Evolutionary conservation across 2,113 vertebrate genomes (phyloP).

Genomic region (Psilopogon haemacephalus): DNA sequence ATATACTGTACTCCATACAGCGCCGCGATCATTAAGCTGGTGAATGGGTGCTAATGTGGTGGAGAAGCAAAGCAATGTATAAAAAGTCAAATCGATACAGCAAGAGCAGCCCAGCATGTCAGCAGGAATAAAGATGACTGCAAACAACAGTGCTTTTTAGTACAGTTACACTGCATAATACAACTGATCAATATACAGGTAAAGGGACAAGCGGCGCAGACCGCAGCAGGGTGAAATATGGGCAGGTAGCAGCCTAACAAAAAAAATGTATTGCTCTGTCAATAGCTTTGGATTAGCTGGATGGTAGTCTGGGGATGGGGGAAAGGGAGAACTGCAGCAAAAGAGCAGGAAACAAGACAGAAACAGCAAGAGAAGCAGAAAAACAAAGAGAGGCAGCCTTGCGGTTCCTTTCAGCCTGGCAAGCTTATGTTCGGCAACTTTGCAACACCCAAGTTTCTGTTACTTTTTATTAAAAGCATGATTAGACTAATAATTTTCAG

Average conservation of each 20-base stretch:
- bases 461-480: conserved; percentile 53
- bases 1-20: conserved; percentile 9
- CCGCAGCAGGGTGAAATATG: not conserved
- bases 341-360: not conserved
- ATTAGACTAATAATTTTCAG: conserved; percentile 54
- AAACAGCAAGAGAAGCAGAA: not conserved
- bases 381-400: not conserved
- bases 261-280: not conserved
- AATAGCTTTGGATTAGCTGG: fast-evolving
- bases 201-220: not conserved
- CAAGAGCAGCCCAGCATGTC: not conserved
- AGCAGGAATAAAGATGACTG: not conserved
- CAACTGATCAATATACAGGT: conserved; percentile 17
- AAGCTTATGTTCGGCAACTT: not conserved
- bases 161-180: not conserved
- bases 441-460: not conserved
- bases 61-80: conserved; percentile 22
- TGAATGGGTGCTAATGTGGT: not conserved
- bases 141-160: not conserved
- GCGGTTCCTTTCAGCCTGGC: not conserved
- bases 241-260: not conserved
- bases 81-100: conserved; percentile 42
- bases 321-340: not conserved
- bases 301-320: not conserved
- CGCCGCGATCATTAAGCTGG: not conserved